Evolutionary conservation across 2,113 vertebrate genomes (phyloP), one percentile per base, ranked within the genome.

Genomic region (human (Homo sapiens)): DNA sequence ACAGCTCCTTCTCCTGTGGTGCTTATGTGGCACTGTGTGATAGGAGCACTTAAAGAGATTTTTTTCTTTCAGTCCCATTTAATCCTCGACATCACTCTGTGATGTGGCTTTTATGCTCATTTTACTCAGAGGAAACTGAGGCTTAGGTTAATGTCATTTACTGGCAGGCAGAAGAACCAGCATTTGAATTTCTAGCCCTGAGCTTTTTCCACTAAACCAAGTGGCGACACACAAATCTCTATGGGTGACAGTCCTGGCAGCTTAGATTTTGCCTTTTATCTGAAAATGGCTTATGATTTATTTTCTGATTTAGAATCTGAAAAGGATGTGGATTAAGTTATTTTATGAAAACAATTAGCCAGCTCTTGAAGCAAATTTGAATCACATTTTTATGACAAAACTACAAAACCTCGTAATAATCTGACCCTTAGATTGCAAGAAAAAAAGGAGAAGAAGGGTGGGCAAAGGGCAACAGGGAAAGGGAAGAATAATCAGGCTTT

Each of bases 261-360:
- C 59, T 94, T 76, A 76, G 43, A 73, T 83, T 89, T 93, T 81
- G 45, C 35, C 43, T 96, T 92, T 82, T 73, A 48, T 68, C 18
- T 59, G 84, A 94, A 97, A 94, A 83, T 72, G 13, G 35, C 13
- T 89, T 81, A 22, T 59, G 52, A 18, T 27, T 85, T 70, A 61
- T 84, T 61, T 35, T 82, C 27, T 66, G 61, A 93, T 66, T 94
- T 59, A 72, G 27, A 38, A 66, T 96, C 50, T 81, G 43, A 66
- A 78, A 96, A 78, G 10, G 6, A 88, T 80, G n/a, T 23, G 17
- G 78, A 89, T 59, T 76, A 79, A 83, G 7, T 84, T 88, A 80
- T 76, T 68, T 72, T 66, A 32, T 48, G 23, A 45, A 92, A 89
- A 57, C 5, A 52, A 76, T 81, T 84, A 68, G 23, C 25, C 23